Base-by-base conservation (phyloP, 1,140 invertebrate genomes). In the Hyles euphorbiae region DNA sequence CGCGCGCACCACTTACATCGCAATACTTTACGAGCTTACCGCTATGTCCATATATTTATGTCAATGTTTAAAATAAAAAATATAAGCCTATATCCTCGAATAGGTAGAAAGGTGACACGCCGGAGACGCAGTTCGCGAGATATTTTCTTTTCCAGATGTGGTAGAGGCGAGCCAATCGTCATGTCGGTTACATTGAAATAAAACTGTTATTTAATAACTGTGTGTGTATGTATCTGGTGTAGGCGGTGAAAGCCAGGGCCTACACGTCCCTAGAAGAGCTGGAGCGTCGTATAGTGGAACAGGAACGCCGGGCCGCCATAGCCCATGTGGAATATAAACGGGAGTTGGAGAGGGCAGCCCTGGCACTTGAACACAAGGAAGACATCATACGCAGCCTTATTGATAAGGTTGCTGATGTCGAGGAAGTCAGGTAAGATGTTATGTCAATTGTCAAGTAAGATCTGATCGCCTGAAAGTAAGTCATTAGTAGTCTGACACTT, bases 331-430 rank as follows among this genome's bases (percentile, higher is more conserved):
- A 83, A 66, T 68, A 80, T 61, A 53, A 73, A 1, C 62, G 81
- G 3, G 80, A 86, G 58, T 60, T 88, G 32, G 81, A 85, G 45
- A 40, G 85, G 0, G 83, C 83, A 0, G 56, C 66, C 0, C 57
- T 85, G 0, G 81, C 78, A 3, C 53, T 87, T n/a, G 56, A 81
- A 11, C 84, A 87, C 56, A 87, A 87, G 59, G 83, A 87, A 64
- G 76, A 67, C 46, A 84, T 87, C 57, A 87, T 87, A 12, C 58
- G 79, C 10, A 84, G 73, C 34, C 77, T 86, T 6, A 79, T 88
- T 2, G 83, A 87, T 40, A 84, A 87, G 54, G 84, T 87, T 49
- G 83, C 81, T 1, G 83, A 83, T 52, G 83, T 87, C 0, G 84
- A 83, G 57, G 81, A 85, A 58, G 83, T 86, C 34, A 70, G 81